Evolutionary conservation across 2,888 invertebrate species (phyloP).

Genomic region (Incurvaria masculella): DNA sequence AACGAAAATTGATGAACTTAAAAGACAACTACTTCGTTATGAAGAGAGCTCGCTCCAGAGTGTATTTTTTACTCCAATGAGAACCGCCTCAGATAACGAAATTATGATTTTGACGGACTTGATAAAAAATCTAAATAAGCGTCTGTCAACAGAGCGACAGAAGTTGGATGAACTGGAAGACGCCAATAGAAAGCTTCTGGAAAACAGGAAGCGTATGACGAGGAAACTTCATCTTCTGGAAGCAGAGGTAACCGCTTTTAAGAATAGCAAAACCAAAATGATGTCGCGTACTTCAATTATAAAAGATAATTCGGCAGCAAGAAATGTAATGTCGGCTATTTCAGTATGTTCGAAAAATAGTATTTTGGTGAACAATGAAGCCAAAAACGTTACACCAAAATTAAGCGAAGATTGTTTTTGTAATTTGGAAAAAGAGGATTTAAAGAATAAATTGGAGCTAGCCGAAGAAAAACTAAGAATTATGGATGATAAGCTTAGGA

Average conservation of each 20-base stretch:
- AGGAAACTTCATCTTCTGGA: conserved; percentile 27
- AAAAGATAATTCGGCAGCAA: conserved; percentile 24
- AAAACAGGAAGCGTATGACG: conserved; percentile 41
- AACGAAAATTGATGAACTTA: conserved; percentile 43
- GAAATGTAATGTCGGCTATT: conserved; percentile 28
- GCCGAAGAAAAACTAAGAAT: conserved; percentile 65
- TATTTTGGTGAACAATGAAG: too few species aligned
- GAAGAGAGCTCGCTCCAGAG: conserved; percentile 49
- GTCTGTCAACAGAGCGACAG: conserved; percentile 57
- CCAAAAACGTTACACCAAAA: conserved; percentile 26
- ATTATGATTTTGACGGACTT: conserved; percentile 58
- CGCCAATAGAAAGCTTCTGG: conserved; percentile 52
- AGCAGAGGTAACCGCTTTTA: conserved; percentile 27
- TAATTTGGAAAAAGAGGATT: conserved; percentile 36
- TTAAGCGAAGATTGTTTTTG: conserved; percentile 26
- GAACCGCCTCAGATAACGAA: conserved; percentile 60
- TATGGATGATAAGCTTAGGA: conserved; percentile 59
- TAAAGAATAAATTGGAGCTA: conserved; percentile 53
- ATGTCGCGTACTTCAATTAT: conserved; percentile 26
- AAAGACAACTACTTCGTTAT: conserved; percentile 40
- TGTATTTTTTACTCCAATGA: conserved; percentile 50
- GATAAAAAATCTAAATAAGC: conserved; percentile 51
- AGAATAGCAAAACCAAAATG: conserved; percentile 30
- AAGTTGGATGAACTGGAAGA: conserved; percentile 58
- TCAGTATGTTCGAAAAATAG: conserved; percentile 29